Conservation (phyloP, 1,140 invertebrate species). For the Goniozus legneri region DNA sequence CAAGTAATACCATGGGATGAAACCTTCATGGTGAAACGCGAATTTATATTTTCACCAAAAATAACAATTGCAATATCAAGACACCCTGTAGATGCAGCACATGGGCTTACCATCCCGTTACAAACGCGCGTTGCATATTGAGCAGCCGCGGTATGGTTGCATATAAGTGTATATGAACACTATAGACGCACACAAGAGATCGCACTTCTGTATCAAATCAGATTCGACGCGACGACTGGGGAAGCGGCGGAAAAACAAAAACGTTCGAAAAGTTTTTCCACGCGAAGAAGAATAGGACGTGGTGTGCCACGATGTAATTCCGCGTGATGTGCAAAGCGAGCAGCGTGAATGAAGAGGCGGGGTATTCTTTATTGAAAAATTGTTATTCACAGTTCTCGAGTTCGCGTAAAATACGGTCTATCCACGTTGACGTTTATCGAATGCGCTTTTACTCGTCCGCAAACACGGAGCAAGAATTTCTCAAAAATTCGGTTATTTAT, state of each 20-base stretch:
- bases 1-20: no score
- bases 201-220: background rate
- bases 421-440: no score
- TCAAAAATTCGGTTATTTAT: no score
- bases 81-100: background rate
- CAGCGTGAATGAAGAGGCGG: background rate
- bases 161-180: background rate
- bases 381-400: background rate
- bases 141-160: background rate
- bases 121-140: no score
- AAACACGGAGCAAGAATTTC: no score
- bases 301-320: background rate
- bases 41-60: background rate
- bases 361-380: background rate
- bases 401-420: no score
- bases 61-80: background rate
- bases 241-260: no score
- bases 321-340: background rate
- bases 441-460: no score
- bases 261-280: no score
- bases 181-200: background rate
- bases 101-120: no score
- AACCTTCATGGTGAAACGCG: no score
- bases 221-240: background rate
- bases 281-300: background rate